These are phyloP conservation scores for Ia io DNA, from an alignment of 2,113 vertebrate species.

Conservation along the genomic window DNA sequence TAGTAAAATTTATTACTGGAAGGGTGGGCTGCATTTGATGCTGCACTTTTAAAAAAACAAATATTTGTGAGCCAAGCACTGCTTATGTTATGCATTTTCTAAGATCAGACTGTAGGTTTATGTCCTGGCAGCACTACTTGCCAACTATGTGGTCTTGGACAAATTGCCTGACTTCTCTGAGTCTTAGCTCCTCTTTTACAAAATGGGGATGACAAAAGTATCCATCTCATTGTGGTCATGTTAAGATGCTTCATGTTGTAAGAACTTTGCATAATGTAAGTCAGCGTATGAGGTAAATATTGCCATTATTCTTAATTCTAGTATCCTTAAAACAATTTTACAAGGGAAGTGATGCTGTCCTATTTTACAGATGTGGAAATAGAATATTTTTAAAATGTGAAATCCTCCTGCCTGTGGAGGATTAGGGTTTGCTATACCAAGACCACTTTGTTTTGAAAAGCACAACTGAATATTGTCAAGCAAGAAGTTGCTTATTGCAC, in stretches of 20 bases:
- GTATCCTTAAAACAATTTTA: conserved; percentile 7
- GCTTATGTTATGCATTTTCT: not conserved
- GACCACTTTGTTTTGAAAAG: conserved; percentile 26
- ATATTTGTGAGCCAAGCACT: not conserved
- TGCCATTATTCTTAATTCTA: conserved; percentile 22
- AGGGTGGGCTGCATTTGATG: not conserved
- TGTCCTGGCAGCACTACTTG: not conserved
- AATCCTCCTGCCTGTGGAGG: not conserved
- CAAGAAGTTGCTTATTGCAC: not conserved
- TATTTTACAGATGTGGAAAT: not conserved
- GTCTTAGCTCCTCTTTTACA: not conserved
- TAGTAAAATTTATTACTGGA: not conserved
- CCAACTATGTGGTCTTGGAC: not conserved
- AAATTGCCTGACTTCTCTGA: not conserved
- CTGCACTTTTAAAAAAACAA: conserved; percentile 1
- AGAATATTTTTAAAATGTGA: not conserved
- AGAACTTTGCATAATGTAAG: not conserved
- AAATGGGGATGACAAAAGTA: not conserved
- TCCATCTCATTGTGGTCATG: not conserved
- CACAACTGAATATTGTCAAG: not conserved
- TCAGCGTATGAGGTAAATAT: not conserved
- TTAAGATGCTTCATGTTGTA: not conserved
- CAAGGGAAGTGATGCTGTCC: not conserved
- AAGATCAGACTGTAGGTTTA: not conserved
- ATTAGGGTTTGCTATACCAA: not conserved